phyloP scores from a whole-genome alignment of 2,888 invertebrate species.

The Bombylius discolor region DNA sequence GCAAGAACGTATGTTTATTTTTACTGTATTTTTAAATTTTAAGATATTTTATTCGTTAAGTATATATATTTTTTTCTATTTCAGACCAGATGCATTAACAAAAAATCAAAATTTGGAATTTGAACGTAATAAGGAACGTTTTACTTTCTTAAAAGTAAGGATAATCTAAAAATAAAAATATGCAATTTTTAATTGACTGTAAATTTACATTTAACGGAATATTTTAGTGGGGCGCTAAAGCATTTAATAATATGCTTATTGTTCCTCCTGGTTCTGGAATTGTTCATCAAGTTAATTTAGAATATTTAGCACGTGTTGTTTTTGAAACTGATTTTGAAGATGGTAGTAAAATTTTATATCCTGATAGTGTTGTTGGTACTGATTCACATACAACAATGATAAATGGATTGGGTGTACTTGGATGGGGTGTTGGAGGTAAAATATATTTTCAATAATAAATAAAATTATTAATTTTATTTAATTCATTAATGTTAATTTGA shows the following conservation, averaged over 20 bases:
- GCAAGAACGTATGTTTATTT: slow-evolving; percentile 46
- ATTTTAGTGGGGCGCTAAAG: slow-evolving; percentile 87
- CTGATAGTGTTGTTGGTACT: slow-evolving; percentile 90
- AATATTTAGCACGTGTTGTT: slow-evolving; percentile 84
- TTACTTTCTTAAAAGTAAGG: slow-evolving; percentile 82
- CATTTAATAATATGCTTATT: slow-evolving; percentile 90
- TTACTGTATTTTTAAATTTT: not conserved
- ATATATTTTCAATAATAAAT: not conserved
- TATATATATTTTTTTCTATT: slow-evolving; percentile 20
- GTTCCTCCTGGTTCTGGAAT: slow-evolving; percentile 98
- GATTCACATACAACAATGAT: slow-evolving; percentile 99
- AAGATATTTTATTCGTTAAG: slow-evolving; percentile 1
- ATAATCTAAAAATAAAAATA: not conserved
- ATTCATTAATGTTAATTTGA: no score
- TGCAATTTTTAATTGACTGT: not conserved
- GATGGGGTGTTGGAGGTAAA: slow-evolving; percentile 85
- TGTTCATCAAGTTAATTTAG: slow-evolving; percentile 96
- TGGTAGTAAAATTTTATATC: slow-evolving; percentile 49
- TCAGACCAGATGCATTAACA: slow-evolving; percentile 69
- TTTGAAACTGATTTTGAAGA: slow-evolving; percentile 46
- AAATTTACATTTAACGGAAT: slow-evolving; percentile 3
- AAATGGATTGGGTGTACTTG: slow-evolving; percentile 84
- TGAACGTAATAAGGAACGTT: slow-evolving; percentile 87
- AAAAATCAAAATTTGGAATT: slow-evolving; percentile 94
- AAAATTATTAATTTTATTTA: not conserved